phyloP scores from a whole-genome alignment of 2,113 vertebrate genomes.

The Lamprologus speciosus region DNA sequence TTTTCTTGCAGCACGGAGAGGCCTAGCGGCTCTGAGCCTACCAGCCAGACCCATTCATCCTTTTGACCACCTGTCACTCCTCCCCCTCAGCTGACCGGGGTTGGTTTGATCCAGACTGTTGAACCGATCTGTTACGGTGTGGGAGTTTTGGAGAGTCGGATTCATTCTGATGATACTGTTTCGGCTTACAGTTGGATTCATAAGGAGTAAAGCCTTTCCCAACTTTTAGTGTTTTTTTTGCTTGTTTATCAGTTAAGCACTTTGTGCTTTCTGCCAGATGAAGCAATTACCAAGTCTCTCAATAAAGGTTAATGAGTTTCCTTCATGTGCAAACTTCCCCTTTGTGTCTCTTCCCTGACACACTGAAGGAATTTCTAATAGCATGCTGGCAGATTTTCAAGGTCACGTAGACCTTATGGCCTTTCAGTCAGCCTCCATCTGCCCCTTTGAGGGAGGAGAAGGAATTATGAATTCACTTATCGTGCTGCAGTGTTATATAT shows the following conservation, averaged over 20 bases:
- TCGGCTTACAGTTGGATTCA: not conserved
- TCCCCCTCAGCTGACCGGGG: not conserved
- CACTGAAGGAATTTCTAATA: slow-evolving; percentile 19
- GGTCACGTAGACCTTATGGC: slow-evolving; percentile 50
- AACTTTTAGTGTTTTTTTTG: not conserved
- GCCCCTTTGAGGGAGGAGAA: not conserved
- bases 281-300: not conserved
- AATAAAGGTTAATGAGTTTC: slow-evolving; percentile 35
- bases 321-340: not conserved
- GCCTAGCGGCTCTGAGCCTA: slow-evolving; percentile 2
- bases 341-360: slow-evolving; percentile 14
- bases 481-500: not conserved
- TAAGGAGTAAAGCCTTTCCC: not conserved
- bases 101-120: slow-evolving; percentile 16
- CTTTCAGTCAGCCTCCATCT: slow-evolving; percentile 45
- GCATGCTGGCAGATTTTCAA: slow-evolving; percentile 28
- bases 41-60: slow-evolving; percentile 36
- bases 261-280: not conserved
- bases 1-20: slow-evolving; percentile 15
- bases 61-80: slow-evolving; percentile 46
- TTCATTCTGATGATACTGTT: not conserved
- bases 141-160: not conserved
- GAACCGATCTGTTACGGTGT: not conserved
- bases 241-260: not conserved
- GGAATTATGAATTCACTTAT: slow-evolving; percentile 7